phyloP scores from a whole-genome alignment of 2,888 invertebrate genomes.

The Scelioninae gen. 2 region DNA sequence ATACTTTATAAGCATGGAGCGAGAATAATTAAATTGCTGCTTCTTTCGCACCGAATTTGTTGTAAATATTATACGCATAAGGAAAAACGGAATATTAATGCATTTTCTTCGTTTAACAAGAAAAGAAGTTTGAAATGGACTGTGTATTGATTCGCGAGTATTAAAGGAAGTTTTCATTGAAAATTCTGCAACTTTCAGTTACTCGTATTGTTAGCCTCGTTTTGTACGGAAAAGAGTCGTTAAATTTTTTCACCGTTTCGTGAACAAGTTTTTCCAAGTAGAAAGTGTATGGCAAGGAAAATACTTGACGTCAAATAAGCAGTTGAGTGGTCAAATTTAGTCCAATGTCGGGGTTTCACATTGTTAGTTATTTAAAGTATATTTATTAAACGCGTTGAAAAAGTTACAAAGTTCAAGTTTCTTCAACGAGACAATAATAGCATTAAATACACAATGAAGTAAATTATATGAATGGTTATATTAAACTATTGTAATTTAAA shows the following conservation, averaged over 20 bases:
- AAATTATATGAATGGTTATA: too few relatives aligned
- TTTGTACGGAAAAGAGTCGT: constrained; percentile 31
- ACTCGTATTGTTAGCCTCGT: constrained; percentile 21
- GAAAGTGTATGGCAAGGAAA: constrained; percentile 10
- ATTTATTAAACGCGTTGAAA: too few relatives aligned
- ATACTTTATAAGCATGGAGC: constrained; percentile 1
- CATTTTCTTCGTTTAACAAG: constrained; percentile 22
- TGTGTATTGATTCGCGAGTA: constrained; percentile 30
- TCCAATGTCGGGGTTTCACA: too few relatives aligned
- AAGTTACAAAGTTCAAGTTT: too few relatives aligned
- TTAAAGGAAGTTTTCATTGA: constrained; percentile 38
- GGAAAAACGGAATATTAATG: constrained; percentile 5
- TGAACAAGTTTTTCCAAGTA: constrained; percentile 25
- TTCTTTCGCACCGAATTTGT: neutral
- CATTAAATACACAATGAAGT: too few relatives aligned
- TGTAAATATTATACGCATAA: neutral
- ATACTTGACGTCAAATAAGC: too few relatives aligned
- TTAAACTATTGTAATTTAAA: too few relatives aligned
- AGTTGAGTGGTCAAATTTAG: too few relatives aligned
- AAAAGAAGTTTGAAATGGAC: constrained; percentile 29
- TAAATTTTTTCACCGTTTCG: constrained; percentile 26
- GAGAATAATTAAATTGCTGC: constrained; percentile 8
- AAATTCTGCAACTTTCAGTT: constrained; percentile 35
- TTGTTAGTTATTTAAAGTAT: too few relatives aligned
- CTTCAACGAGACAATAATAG: too few relatives aligned